phyloP scores from a whole-genome alignment of 2,888 invertebrate genomes.

The Cryptus armator region DNA sequence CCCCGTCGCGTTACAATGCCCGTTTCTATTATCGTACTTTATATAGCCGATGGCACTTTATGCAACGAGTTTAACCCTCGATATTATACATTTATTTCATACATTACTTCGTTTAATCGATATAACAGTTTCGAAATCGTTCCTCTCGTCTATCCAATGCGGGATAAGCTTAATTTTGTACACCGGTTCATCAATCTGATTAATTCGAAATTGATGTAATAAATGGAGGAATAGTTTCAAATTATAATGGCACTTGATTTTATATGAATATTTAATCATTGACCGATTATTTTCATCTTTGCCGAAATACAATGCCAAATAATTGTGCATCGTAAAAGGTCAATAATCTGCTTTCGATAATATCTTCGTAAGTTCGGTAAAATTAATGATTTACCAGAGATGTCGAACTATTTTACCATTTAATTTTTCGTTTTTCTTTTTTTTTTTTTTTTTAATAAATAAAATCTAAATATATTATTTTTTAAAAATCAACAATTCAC shows the following conservation, averaged over 20 bases:
- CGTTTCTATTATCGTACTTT: conserved; percentile 47
- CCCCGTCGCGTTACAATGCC: conserved; percentile 61
- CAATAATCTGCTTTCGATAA: too few relatives aligned
- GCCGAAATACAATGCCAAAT: too few relatives aligned
- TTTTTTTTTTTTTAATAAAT: not conserved
- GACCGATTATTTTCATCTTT: not conserved
- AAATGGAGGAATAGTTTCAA: not conserved
- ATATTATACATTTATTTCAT: conserved; percentile 9
- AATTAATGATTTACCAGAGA: too few relatives aligned
- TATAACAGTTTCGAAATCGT: not conserved
- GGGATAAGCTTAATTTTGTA: not conserved
- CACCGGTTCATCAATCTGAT: not conserved
- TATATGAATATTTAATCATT: not conserved
- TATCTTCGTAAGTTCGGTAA: too few relatives aligned
- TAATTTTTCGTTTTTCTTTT: not conserved
- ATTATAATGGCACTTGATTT: not conserved
- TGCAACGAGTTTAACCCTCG: conserved; percentile 12
- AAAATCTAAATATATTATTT: not conserved
- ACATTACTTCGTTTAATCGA: not conserved
- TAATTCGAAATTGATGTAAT: not conserved
- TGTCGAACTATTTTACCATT: not conserved
- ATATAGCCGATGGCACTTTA: conserved; percentile 48
- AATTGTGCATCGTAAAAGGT: too few relatives aligned
- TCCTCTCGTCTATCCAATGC: not conserved
- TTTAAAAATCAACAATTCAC: not conserved